Evolutionary conservation across 2,797 vertebrate species (phyloP), one percentile per base, ranked within the genome.

Genomic region (Rhinogobio ventralis): DNA sequence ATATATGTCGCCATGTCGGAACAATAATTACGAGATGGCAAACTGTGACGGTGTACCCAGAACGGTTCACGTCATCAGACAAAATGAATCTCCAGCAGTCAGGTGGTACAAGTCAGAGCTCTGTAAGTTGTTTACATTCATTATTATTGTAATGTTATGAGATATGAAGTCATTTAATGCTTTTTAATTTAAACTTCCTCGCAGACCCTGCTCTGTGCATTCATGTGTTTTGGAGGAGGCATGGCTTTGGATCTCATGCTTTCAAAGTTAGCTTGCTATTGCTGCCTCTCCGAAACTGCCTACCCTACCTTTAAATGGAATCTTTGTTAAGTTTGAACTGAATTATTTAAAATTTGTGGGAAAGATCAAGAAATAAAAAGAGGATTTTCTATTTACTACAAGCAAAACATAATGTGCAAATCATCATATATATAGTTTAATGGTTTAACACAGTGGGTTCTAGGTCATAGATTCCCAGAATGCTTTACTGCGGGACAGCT

Each of bases 401-500:
- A 46, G 39, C 13, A 9, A 68, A 68, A 42, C 33, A 39, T n/a
- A 77, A 39, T 45, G 25, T 36, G 20, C 81, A 74, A 66, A 74
- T 42, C 23, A 45, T 42, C 45, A 33, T 11, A 49, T 11, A 49
- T 60, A 25, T 3, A 49, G 64, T 36, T 68, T 39, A 36, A 53
- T 39, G 30, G 68, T 81, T 67, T 46, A 45, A 51, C 49, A 77
- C 74, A 71, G 45, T 30, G 84, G 66, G 82, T 30, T 57, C 30
- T 81, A 83, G 82, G 82, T 87, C 90, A 88, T 87, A 86, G 87
- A 90, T 91, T 92, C 92, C 90, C 92, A 93, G 86, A 86, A 89
- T 91, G 87, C 92, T 86, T 87, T 68, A 85, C 90, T 91, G 51
- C 88, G 36, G 84, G 89, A 94, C 92, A 93, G 93, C 93, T 93